A percentile compares a stretch with the other conserved stretches of the same genome.
Conservation (phyloP, 2,113 vertebrate genomes). For the Lota lota region DNA sequence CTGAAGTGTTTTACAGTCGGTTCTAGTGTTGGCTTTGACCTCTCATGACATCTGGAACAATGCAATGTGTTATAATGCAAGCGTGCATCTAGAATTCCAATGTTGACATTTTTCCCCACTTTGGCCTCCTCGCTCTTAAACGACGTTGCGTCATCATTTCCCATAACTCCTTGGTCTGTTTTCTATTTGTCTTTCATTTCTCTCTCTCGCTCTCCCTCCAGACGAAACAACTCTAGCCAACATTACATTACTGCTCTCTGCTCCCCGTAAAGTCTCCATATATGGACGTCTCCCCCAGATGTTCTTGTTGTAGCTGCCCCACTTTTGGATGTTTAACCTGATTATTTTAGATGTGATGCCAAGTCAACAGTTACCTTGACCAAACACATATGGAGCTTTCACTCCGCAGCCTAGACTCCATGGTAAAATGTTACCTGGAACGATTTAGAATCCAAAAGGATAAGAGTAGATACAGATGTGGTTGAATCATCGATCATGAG, state of each 20-base stretch:
- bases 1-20: too few species aligned
- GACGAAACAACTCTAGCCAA: constrained; percentile 57
- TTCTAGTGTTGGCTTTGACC: too few species aligned
- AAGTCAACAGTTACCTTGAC: constrained; percentile 49
- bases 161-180: not conserved
- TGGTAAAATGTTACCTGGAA: not conserved
- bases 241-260: constrained; percentile 35
- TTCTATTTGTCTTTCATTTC: constrained; percentile 27
- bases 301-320: constrained; percentile 36
- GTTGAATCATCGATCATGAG: too few species aligned
- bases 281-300: constrained; percentile 57
- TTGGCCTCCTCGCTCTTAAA: too few species aligned
- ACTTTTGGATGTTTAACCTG: constrained; percentile 54
- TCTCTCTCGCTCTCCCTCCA: constrained; percentile 32
- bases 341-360: constrained; percentile 47
- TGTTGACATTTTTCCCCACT: too few species aligned
- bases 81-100: too few species aligned
- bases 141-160: too few species aligned
- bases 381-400: constrained; percentile 40
- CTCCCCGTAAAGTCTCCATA: constrained; percentile 57
- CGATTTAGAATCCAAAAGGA: too few species aligned
- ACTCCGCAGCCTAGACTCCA: constrained; percentile 8
- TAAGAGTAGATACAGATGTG: too few species aligned
- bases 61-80: too few species aligned
- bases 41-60: too few species aligned